A percentile compares a stretch with the other conserved stretches of the same genome.
These are phyloP conservation scores for Malurus elegans DNA, from an alignment of 2,113 vertebrate genomes.

Conservation along the genomic window DNA sequence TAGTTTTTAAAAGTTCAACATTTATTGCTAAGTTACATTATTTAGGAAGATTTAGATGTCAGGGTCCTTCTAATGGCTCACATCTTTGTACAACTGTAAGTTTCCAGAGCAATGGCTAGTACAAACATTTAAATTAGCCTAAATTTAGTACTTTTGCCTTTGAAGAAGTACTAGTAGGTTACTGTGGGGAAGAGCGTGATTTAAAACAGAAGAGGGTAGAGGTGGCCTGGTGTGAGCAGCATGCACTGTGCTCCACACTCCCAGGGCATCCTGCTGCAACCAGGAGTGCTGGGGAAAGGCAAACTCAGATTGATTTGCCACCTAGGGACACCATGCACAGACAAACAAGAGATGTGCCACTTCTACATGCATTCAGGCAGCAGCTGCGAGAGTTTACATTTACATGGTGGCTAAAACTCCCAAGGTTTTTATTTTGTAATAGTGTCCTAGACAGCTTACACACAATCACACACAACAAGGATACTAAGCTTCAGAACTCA, in stretches of 20 bases:
- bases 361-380: background rate
- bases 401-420: background rate
- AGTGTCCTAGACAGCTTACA: background rate
- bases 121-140: background rate
- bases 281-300: background rate
- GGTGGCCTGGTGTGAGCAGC: background rate
- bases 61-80: background rate
- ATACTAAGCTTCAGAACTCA: background rate
- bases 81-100: background rate
- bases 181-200: background rate
- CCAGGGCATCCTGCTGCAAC: background rate
- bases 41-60: background rate
- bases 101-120: background rate
- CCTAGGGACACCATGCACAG: background rate
- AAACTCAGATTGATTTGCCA: background rate
- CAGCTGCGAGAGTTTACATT: background rate
- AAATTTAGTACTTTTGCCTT: background rate
- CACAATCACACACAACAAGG: background rate
- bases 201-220: background rate
- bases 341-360: background rate
- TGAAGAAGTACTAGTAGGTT: background rate
- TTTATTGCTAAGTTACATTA: background rate
- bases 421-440: background rate
- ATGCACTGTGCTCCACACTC: background rate
- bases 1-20: background rate